These are phyloP conservation scores for Centrocercus urophasianus DNA, from an alignment of 2,113 vertebrate species.

Conservation along the genomic window DNA sequence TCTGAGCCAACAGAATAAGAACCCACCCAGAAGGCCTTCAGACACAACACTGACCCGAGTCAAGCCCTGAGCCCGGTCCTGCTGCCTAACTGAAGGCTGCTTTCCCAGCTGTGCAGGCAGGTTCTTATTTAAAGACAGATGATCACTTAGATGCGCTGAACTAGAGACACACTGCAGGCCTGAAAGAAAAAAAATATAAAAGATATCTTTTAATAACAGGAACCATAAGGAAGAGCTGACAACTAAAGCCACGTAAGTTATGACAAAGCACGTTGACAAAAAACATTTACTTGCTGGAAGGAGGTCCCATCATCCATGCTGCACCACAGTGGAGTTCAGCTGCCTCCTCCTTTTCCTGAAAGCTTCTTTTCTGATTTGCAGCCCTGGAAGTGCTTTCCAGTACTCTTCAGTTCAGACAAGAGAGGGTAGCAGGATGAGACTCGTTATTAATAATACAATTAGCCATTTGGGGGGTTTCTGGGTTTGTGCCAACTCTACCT, in stretches of 20 bases:
- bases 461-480: neutral
- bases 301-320: neutral
- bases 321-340: neutral
- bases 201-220: neutral
- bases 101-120: neutral
- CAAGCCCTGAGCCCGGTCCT: neutral
- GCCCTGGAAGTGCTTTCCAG: neutral
- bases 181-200: neutral
- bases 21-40: neutral
- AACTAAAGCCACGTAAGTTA: neutral
- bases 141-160: neutral
- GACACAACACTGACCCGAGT: rapidly evolving
- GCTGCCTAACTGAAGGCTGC: neutral
- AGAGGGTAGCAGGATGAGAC: neutral
- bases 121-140: neutral
- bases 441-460: conserved; percentile 6
- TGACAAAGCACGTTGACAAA: neutral
- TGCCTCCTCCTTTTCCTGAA: neutral
- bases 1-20: rapidly evolving
- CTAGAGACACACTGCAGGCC: neutral
- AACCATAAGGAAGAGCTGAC: neutral
- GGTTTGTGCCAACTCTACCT: neutral
- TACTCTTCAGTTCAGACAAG: neutral
- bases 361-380: neutral
- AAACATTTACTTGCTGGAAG: neutral